Conservation (phyloP, 2,113 vertebrate genomes). For the Tauraco erythrolophus region DNA sequence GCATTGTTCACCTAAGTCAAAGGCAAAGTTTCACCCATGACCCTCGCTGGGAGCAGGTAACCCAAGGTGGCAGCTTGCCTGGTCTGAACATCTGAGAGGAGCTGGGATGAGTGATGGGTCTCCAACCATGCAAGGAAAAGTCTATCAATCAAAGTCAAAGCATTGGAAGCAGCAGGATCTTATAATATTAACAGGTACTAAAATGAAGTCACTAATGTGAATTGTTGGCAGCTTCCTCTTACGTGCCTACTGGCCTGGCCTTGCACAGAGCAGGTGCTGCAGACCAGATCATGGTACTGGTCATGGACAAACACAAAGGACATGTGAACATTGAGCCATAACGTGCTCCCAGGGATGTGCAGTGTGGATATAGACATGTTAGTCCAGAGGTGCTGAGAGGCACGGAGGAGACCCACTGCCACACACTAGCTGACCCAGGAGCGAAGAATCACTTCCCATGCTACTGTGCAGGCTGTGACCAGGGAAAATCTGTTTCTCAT, state of each 20-base stretch:
- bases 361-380: background rate
- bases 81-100: background rate
- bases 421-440: background rate
- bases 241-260: background rate
- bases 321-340: accelerated
- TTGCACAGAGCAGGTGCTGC: background rate
- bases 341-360: background rate
- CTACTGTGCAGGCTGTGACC: background rate
- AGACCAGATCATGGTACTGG: background rate
- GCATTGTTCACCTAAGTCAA: background rate
- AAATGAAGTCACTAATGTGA: background rate
- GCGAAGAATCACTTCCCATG: background rate
- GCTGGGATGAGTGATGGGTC: background rate
- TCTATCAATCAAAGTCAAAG: background rate
- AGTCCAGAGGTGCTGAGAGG: background rate
- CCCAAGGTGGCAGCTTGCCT: background rate
- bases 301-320: background rate
- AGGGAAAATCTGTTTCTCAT: background rate
- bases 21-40: background rate
- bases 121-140: background rate
- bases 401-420: background rate
- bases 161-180: background rate
- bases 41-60: background rate
- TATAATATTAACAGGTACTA: background rate
- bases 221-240: background rate